phyloP scores from a whole-genome alignment of 2,797 vertebrate species.

The Brachyrhaphis roseni region DNA sequence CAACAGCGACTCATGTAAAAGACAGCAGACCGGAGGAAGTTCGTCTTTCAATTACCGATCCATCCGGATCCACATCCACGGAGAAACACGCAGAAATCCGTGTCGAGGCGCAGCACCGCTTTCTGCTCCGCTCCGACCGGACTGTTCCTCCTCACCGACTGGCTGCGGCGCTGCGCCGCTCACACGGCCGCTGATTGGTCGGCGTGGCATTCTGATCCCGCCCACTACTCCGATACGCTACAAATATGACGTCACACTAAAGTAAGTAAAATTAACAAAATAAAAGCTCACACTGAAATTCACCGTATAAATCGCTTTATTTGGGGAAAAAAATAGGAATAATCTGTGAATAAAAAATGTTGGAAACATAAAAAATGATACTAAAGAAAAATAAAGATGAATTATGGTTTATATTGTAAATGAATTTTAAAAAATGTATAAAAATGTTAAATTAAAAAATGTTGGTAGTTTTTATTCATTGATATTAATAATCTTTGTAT shows the following conservation, averaged over 20 bases:
- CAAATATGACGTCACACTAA: slow-evolving; percentile 44
- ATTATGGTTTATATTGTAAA: neutral
- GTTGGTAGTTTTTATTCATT: neutral
- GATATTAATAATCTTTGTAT: neutral
- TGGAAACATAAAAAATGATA: neutral
- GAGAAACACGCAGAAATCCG: neutral
- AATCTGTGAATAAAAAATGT: neutral
- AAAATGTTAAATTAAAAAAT: neutral
- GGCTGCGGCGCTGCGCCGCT: neutral
- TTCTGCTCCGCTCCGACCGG: slow-evolving; percentile 13
- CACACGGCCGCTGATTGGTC: slow-evolving; percentile 60
- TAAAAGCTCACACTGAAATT: neutral
- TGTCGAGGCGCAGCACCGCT: neutral
- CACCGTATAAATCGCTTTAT: neutral
- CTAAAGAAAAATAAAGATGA: neutral
- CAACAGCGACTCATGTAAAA: slow-evolving; percentile 49
- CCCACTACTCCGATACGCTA: neutral
- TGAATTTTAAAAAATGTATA: neutral
- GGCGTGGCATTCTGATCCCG: neutral
- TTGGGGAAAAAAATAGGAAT: neutral
- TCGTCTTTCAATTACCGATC: slow-evolving; percentile 45
- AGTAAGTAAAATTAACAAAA: neutral
- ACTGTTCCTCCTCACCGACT: slow-evolving; percentile 6
- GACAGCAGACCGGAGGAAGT: neutral
- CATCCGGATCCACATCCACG: slow-evolving; percentile 42